These are phyloP conservation scores for Henicopernis longicauda DNA, from an alignment of 2,113 vertebrate species.

Conservation along the genomic window DNA sequence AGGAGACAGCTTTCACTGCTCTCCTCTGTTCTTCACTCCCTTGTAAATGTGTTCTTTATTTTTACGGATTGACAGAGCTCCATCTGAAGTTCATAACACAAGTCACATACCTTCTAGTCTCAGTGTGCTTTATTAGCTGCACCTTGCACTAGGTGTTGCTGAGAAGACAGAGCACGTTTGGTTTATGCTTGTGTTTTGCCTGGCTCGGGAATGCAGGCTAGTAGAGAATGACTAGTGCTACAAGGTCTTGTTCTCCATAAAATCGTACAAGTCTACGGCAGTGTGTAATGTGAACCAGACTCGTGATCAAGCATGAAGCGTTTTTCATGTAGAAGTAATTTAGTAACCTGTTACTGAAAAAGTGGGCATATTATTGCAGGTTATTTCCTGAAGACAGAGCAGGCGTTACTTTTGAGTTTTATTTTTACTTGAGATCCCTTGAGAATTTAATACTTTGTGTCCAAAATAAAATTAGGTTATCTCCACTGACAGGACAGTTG, in stretches of 20 bases:
- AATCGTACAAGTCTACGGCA: not conserved
- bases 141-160: not conserved
- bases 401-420: not conserved
- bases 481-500: not conserved
- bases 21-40: not conserved
- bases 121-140: not conserved
- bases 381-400: not conserved
- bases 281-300: not conserved
- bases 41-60: not conserved
- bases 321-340: not conserved
- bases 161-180: not conserved
- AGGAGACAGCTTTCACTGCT: not conserved
- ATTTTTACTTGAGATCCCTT: not conserved
- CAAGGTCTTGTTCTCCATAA: not conserved
- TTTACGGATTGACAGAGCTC: not conserved
- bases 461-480: not conserved
- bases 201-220: not conserved
- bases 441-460: not conserved
- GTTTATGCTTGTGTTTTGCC: not conserved
- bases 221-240: not conserved
- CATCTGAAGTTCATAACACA: not conserved
- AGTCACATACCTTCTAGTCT: not conserved
- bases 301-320: not conserved
- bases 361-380: not conserved
- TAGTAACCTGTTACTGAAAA: not conserved